Evolutionary conservation across 2,797 vertebrate species (phyloP).

Genomic region (Myotis pilosus): DNA sequence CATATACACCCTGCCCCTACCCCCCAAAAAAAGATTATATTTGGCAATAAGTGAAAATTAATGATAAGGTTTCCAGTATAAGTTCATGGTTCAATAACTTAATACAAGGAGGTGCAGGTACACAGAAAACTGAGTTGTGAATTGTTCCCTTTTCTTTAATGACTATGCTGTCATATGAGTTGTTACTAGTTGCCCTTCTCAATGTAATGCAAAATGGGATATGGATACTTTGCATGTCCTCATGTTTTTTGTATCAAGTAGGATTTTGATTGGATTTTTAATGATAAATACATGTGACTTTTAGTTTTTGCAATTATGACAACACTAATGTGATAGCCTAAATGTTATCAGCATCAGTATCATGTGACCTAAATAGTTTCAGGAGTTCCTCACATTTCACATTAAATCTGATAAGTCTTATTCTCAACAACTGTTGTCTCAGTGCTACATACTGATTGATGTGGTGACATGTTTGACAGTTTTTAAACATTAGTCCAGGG

Average conservation of each 20-base stretch:
- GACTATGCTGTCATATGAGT: not conserved
- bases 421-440: not conserved
- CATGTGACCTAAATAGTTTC: not conserved
- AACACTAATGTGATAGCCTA: not conserved
- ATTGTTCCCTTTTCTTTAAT: not conserved
- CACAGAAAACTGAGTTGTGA: not conserved
- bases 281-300: not conserved
- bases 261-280: not conserved
- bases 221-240: not conserved
- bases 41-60: not conserved
- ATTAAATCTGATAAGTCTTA: not conserved
- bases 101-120: not conserved
- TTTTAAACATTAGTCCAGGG: not conserved
- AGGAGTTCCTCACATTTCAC: not conserved
- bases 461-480: not conserved
- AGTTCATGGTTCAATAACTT: not conserved
- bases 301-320: not conserved
- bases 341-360: not conserved
- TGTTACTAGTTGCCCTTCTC: not conserved
- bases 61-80: not conserved
- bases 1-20: not conserved
- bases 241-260: not conserved
- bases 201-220: not conserved
- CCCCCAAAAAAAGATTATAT: not conserved
- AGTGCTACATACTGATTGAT: not conserved